Base-by-base conservation (phyloP, 2,113 vertebrate genomes). In the Embiotoca jacksoni region DNA sequence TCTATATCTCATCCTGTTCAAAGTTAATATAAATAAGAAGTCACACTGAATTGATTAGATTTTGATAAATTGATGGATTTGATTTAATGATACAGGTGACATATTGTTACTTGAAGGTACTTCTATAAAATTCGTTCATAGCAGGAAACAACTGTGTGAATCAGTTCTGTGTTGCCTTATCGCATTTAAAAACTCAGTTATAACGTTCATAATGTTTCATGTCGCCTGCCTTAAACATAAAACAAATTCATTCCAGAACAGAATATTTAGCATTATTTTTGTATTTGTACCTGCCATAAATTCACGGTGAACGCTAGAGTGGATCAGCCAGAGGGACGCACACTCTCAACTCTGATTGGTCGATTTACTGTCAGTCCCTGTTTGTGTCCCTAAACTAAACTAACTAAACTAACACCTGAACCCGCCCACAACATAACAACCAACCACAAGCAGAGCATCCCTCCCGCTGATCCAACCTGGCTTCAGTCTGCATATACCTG, bases 151-250 rank as follows among this genome's bases (percentile, higher is more conserved):
- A 50, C 41, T 73, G 53, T 60, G 63, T 81, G 14, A 83, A 61
- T 82, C 68, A 62, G 6, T 68, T 37, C 5, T 72, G 32, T 58
- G 49, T 81, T 89, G 80, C 87, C 83, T 86, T 85, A 78, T 80
- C 1, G 36, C 14, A 15, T 68, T 84, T 53, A 53, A 54, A 72
- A 57, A 49, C 49, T 15, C 9, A 14, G 0, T 15, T 75, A n/a
- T 23, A 23, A 23, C 23, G 31, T 65, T 84, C 6, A 50, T 59
- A 46, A 74, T 13, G 9, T 74, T 73, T 65, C 14, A 68, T 37
- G 32, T 39, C 55, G 36, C 41, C 56, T 75, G 60, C 67, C 23
- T 41, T n/a, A 39, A 56, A 50, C 6, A 52, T 46, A 6, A 55
- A 44, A 61, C 63, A 32, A 60, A 46, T 36, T 54, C 70, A 65